Base-by-base conservation (phyloP, 2,888 invertebrate species). In the Ligdia adustata region DNA sequence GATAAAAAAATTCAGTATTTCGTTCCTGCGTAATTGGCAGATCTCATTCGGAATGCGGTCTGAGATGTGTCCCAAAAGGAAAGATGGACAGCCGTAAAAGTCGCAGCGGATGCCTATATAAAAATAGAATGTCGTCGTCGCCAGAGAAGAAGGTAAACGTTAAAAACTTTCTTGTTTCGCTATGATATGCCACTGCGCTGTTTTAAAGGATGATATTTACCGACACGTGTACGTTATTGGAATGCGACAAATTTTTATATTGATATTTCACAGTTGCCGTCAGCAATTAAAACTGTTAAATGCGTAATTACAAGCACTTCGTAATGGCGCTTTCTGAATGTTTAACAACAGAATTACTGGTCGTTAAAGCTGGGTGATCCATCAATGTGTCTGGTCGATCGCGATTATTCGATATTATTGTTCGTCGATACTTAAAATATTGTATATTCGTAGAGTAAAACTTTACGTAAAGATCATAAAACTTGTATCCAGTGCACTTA, bases 41-140 rank as follows among this genome's bases (percentile, higher is more conserved):
- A 70, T 77, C 73, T 63, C 72, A 69, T 62, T 66, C 64, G 83
- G 87, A 88, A 89, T 88, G 87, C 73, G 54, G 82, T 66, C 72
- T 70, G 77, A 79, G n/a, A 82, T 80, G 82, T 74, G 55, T 75
- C 81, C 81, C 77, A 81, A 83, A 88, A 79, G 79, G 79, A 73
- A 73, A 79, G 70, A 71, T 55, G 67, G 65, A 65, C 68, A 55
- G 49, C 80, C 80, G 62, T 83, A 80, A 65, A 82, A 60, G 79
- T 75, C 57, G 42, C 60, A 63, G 69, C 72, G 67, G 68, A 78
- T 72, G 70, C 71, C 69, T 67, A 72, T 69, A 79, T 80, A 77
- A 75, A 77, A 81, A 81, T 83, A 81, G 80, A 80, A 79, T 82
- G 60, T 52, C 57, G 56, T 51, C 52, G 44, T 51, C 49, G 42